phyloP scores from a whole-genome alignment of 1,140 invertebrate genomes.

The Temnothorax longispinosus region DNA sequence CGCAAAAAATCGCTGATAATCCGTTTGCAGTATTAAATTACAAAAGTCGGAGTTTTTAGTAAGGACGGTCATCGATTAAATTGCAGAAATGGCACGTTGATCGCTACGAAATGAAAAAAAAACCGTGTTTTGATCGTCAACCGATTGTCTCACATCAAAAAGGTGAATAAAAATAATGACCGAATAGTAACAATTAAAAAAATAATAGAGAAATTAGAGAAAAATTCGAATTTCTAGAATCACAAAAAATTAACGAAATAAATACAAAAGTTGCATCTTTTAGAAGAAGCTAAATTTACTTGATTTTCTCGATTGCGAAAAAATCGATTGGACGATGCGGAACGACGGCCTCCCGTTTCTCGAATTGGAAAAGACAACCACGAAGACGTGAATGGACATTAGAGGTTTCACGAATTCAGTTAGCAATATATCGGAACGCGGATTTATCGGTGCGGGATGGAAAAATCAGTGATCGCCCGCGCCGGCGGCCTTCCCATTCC shows the following conservation, averaged over 20 bases:
- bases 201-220: not conserved
- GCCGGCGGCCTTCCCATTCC: not conserved
- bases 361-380: not conserved
- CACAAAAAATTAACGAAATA: not conserved
- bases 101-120: not conserved
- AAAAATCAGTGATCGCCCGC: not conserved
- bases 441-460: constrained; percentile 11
- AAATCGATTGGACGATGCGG: not conserved
- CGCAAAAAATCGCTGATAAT: not conserved
- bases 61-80: not conserved
- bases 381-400: not conserved
- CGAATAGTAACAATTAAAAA: not conserved
- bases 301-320: not conserved
- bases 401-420: not conserved
- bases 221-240: not conserved
- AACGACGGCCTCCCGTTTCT: not conserved
- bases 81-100: not conserved
- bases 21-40: not conserved
- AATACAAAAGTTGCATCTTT: not conserved
- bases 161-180: not conserved
- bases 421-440: constrained; percentile 3
- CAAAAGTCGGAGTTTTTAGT: not conserved
- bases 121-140: not conserved
- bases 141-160: not conserved
- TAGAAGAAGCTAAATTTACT: not conserved